phyloP scores from a whole-genome alignment of 2,797 vertebrate species.

The Tokudaia muenninki region DNA sequence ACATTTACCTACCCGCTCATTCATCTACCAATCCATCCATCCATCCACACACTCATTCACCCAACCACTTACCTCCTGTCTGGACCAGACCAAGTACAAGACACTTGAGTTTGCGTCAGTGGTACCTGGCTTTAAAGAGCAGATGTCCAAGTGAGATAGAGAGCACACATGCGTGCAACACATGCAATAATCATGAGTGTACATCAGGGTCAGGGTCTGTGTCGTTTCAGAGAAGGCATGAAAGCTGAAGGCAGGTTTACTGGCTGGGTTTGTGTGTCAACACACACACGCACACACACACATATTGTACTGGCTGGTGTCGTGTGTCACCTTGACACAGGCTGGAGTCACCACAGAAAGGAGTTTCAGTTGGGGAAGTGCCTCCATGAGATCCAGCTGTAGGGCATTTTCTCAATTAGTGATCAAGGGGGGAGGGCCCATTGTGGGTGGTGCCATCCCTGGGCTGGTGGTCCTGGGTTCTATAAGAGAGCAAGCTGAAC shows the following conservation, averaged over 20 bases:
- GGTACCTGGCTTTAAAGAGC: background rate
- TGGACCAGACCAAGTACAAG: background rate
- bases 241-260: background rate
- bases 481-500: too few species aligned
- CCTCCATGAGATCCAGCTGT: too few species aligned
- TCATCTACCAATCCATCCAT: background rate
- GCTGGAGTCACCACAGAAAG: too few species aligned
- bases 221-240: background rate
- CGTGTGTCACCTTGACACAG: too few species aligned
- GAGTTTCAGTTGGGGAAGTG: too few species aligned
- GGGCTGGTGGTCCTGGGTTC: too few species aligned
- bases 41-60: fast-evolving
- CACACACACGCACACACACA: too few species aligned
- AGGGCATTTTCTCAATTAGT: too few species aligned
- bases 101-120: background rate
- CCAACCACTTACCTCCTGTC: background rate
- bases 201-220: fast-evolving
- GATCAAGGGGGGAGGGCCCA: too few species aligned
- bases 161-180: background rate
- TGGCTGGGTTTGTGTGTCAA: too few species aligned
- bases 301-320: too few species aligned
- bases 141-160: background rate
- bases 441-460: too few species aligned
- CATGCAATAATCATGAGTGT: background rate
- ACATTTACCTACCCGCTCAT: fast-evolving